A percentile compares a stretch with the other conserved stretches of the same genome.
Conservation (phyloP, 2,888 invertebrate genomes). For the Mythimna albipuncta region DNA sequence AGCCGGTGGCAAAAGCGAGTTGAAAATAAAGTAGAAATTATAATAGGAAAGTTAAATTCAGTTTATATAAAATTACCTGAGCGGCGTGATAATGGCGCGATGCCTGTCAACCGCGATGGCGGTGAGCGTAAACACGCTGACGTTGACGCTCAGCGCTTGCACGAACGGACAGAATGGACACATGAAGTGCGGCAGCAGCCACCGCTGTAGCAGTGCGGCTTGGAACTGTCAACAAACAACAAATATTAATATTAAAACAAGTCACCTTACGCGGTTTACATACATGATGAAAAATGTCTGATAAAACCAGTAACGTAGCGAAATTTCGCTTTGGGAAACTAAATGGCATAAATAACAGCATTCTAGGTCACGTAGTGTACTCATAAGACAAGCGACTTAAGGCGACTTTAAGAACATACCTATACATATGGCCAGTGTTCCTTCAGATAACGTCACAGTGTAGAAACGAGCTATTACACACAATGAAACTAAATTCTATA, state of each 20-base stretch:
- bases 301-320: not conserved
- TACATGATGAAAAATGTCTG: not conserved
- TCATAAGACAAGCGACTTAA: conserved; percentile 8
- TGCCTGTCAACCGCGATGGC: conserved; percentile 97
- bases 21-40: not conserved
- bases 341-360: conserved; percentile 1
- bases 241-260: conserved; percentile 10
- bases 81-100: conserved; percentile 93
- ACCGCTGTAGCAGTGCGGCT: conserved; percentile 96
- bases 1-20: no score
- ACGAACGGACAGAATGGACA: conserved; percentile 97
- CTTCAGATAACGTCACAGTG: conserved; percentile 8
- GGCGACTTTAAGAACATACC: not conserved
- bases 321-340: not conserved
- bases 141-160: conserved; percentile 96
- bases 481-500: not conserved
- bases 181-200: conserved; percentile 96
- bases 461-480: conserved; percentile 9
- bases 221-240: conserved; percentile 92
- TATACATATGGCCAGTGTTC: not conserved
- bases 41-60: conserved; percentile 5
- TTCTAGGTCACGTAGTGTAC: conserved; percentile 10
- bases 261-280: not conserved
- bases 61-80: conserved; percentile 89
- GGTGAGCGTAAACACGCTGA: conserved; percentile 96